phyloP scores from a whole-genome alignment of 2,888 invertebrate species.

The Chorisops tibialis region DNA sequence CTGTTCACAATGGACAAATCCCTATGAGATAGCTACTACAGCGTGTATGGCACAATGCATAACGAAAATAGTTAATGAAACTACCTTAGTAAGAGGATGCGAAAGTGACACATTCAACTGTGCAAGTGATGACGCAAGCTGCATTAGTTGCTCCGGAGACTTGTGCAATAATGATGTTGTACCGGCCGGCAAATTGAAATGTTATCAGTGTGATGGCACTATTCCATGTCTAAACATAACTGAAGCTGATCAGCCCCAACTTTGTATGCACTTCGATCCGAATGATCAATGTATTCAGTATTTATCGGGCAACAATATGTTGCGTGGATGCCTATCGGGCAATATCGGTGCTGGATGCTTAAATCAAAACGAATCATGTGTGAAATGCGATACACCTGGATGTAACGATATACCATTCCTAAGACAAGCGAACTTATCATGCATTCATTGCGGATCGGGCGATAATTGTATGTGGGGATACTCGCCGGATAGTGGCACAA shows the following conservation, averaged over 20 bases:
- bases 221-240: constrained; percentile 32
- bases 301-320: constrained; percentile 34
- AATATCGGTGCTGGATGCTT: constrained; percentile 37
- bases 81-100: constrained; percentile 42
- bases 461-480: constrained; percentile 9
- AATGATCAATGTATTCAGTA: constrained; percentile 38
- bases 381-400: constrained; percentile 30
- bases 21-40: constrained; percentile 35
- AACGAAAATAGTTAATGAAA: background rate
- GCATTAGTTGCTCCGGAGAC: constrained; percentile 32
- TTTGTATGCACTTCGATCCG: constrained; percentile 36
- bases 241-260: constrained; percentile 1
- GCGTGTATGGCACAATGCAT: constrained; percentile 33
- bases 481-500: background rate
- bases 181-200: constrained; percentile 36
- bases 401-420: constrained; percentile 37
- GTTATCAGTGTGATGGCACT: constrained; percentile 37
- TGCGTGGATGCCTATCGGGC: constrained; percentile 41
- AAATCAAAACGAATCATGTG: constrained; percentile 35
- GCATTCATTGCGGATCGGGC: constrained; percentile 8
- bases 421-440: constrained; percentile 1
- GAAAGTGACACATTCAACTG: constrained; percentile 20
- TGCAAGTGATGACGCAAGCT: constrained; percentile 16
- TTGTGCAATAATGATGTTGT: constrained; percentile 38
- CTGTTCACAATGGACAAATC: constrained; percentile 42